A percentile compares a stretch with the other conserved stretches of the same genome.
Conservation (phyloP, 2,797 vertebrate species). For the Periophthalmus magnuspinnatus region DNA sequence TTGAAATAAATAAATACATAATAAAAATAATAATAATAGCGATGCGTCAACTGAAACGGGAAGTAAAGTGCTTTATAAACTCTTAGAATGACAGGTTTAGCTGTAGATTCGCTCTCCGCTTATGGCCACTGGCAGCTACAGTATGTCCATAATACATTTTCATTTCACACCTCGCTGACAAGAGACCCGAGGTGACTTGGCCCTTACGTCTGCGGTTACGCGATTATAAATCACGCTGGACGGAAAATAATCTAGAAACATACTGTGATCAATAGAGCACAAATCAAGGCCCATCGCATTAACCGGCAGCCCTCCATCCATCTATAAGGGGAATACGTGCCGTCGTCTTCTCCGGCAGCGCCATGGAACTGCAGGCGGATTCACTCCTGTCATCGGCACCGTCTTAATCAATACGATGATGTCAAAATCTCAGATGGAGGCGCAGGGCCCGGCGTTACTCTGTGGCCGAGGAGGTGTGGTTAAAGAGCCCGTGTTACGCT, state of each 20-base stretch:
- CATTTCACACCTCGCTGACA: slow-evolving; percentile 58
- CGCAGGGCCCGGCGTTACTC: not conserved
- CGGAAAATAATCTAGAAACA: slow-evolving; percentile 59
- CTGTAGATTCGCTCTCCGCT: not conserved
- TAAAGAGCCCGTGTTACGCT: too few species aligned
- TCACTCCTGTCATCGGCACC: slow-evolving; percentile 58
- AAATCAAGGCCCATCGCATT: slow-evolving; percentile 71
- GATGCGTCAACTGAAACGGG: too few species aligned
- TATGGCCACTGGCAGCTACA: slow-evolving; percentile 30
- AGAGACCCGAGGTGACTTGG: slow-evolving; percentile 34
- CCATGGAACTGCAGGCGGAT: slow-evolving; percentile 37
- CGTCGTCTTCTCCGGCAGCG: slow-evolving; percentile 45
- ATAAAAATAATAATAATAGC: too few species aligned
- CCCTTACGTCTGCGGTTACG: slow-evolving; percentile 25
- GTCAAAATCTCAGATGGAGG: slow-evolving; percentile 2
- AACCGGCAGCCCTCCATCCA: slow-evolving; percentile 63
- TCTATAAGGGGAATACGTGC: slow-evolving; percentile 58
- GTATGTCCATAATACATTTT: slow-evolving; percentile 38
- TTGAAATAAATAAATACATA: too few species aligned
- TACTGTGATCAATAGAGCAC: slow-evolving; percentile 60
- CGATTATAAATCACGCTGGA: slow-evolving; percentile 63
- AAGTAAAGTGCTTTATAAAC: too few species aligned
- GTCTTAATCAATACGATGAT: slow-evolving; percentile 69
- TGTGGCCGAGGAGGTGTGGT: not conserved
- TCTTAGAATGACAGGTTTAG: not conserved